Evolutionary conservation across 2,113 vertebrate species (phyloP), one percentile per base, ranked within the genome.

Genomic region (Peucedramus taeniatus): DNA sequence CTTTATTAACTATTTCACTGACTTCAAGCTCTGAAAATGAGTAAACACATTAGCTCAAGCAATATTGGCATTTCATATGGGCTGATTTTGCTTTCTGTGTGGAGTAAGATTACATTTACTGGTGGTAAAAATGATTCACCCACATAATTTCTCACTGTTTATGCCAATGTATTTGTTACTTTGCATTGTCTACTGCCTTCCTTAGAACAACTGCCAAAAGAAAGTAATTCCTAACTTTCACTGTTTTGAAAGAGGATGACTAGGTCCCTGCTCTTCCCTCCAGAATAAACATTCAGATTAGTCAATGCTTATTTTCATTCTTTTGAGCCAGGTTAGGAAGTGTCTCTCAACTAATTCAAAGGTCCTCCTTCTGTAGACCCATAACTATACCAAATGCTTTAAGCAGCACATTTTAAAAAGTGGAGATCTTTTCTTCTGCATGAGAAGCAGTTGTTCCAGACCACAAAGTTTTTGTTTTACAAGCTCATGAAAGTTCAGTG

Each of bases 41-140:
- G 5, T 26, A 33, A 83, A 37, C 4, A 21, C 0, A 0, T 53
- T 27, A 66, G 16, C 18, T 40, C 11, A n/a, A 49, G 15, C 15
- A 70, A 35, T 60, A 54, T 0, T 74, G 69, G 7, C 42, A 21
- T 76, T 39, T 83, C 39, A 63, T 18, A n/a, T 19, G 13, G 18
- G 10, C 31, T 45, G 31, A 26, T 6, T 15, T 89, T 89, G 3
- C 35, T 65, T 78, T 78, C 35, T 81, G 3, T 16, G 18, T 81
- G 28, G 15, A 66, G 11, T 3, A 70, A 63, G 23, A 45, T 44
- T 53, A 60, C 6, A 61, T 27, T 33, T 51, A 27, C 37, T 51
- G 18, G 9, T 44, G 10, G 6, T 54, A 54, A 66, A 71, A 64
- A 15, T 54, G 3, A 78, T 59, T 27, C 49, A 53, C 6, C 15